Evolutionary conservation across 2,113 vertebrate genomes (phyloP), one percentile per base, ranked within the genome.

Genomic region (Micronycteris hirsuta): DNA sequence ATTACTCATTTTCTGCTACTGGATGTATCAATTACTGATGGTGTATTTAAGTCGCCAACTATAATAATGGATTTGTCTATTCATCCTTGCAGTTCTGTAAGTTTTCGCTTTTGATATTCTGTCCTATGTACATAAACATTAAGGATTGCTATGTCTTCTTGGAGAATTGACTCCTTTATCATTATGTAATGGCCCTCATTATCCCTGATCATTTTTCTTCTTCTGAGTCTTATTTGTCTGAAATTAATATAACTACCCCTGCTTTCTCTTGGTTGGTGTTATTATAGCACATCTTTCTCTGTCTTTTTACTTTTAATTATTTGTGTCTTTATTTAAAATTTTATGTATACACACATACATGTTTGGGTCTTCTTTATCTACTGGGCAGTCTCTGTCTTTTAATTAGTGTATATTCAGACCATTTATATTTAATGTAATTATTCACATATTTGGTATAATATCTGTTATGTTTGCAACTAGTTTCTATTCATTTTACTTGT

Each of bases 241-340:
- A 61, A 61, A 61, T 61, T 61, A 61, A 28, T 61, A 28, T 61
- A 28, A 12, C 58, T 28, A 28, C 58, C 28, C 22, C 58, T 61
- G 24, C 8, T 61, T 61, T 61, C 24, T 61, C 45, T 89, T 76
- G 38, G 31, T 76, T 84, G 43, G 38, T 68, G 13, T 67, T 74
- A 45, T 49, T 83, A 58, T 45, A 61, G 28, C 31, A 43, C 36
- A 76, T 74, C 56, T 36, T 89, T 38, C 28, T 82, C 17, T 26
- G 41, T 33, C 13, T 4, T 47, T 67, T 77, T 89, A 84, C 19
- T 84, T 84, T 77, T 84, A 84, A 83, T 61, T 28, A 61, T 9
- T 22, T 77, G 56, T 94, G 19, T 68, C 65, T 86, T 91, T 78
- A 78, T 63, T 91, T 91, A 71, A 86, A 91, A 77, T 36, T 63